Percentiles rank a stretch among this genome's conserved stretches.
Evolutionary conservation across 2,113 vertebrate genomes (phyloP).

Genomic region (Elachura formosa): DNA sequence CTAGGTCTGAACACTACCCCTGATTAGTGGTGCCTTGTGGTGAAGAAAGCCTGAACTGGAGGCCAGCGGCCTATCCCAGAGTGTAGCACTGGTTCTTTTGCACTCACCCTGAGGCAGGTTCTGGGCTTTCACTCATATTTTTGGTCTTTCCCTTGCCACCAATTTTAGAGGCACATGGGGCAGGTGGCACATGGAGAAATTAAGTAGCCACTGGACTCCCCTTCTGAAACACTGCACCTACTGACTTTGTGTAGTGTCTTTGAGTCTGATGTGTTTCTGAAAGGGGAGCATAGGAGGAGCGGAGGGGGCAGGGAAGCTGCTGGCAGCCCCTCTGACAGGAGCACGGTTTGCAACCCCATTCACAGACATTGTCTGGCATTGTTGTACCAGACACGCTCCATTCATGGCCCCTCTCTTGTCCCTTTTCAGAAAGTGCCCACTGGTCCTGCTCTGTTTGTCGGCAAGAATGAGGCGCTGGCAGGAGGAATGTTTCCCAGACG

Average conservation of each 20-base stretch:
- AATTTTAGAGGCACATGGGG: background rate
- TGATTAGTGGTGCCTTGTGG: background rate
- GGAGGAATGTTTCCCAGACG: constrained; percentile 70
- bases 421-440: constrained; percentile 46
- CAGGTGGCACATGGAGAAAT: background rate
- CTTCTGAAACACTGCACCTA: background rate
- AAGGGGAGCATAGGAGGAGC: background rate
- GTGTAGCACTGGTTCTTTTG: background rate
- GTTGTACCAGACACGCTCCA: constrained; percentile 39
- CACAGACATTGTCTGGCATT: constrained; percentile 24
- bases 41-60: background rate
- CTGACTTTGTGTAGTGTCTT: background rate
- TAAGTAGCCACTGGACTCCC: fast-evolving
- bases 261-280: background rate
- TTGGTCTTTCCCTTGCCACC: background rate
- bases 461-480: constrained; percentile 48
- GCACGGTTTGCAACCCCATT: constrained; percentile 4
- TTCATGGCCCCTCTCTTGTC: constrained; percentile 7
- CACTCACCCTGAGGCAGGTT: background rate
- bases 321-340: constrained; percentile 20
- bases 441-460: constrained; percentile 65
- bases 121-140: background rate
- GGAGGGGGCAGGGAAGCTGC: constrained; percentile 25
- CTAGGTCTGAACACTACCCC: background rate
- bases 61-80: background rate